phyloP scores from a whole-genome alignment of 2,888 invertebrate genomes.

The Lydus trimaculatus region DNA sequence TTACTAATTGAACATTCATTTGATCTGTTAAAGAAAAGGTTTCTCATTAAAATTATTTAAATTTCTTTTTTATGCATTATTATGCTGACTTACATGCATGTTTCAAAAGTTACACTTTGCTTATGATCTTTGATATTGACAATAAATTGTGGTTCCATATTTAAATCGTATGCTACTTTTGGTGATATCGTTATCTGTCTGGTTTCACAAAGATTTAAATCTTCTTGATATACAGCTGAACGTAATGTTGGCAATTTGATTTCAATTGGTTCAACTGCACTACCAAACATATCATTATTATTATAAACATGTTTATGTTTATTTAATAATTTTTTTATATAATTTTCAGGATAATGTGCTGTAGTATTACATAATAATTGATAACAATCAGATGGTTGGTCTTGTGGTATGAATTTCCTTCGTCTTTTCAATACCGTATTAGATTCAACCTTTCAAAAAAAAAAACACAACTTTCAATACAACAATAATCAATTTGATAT shows the following conservation, averaged over 20 bases:
- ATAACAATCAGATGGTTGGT: slow-evolving; percentile 8
- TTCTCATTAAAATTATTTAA: neutral
- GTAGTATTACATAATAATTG: slow-evolving; percentile 12
- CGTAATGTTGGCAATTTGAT: neutral
- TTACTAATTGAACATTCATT: slow-evolving; percentile 26
- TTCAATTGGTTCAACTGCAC: slow-evolving; percentile 9
- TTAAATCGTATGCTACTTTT: slow-evolving; percentile 29
- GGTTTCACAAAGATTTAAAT: slow-evolving; percentile 29
- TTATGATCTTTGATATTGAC: slow-evolving; percentile 31
- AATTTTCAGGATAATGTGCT: neutral
- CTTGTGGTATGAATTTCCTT: slow-evolving; percentile 11
- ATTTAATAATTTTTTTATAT: slow-evolving; percentile 2
- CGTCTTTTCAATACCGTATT: neutral
- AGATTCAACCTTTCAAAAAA: neutral
- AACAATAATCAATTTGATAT: neutral
- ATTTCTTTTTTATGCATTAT: neutral
- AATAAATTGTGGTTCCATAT: slow-evolving; percentile 29
- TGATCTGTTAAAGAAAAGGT: slow-evolving; percentile 1
- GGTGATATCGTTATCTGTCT: slow-evolving; percentile 27
- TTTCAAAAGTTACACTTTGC: slow-evolving; percentile 34
- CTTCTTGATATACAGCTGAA: slow-evolving; percentile 12
- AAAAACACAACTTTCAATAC: no score
- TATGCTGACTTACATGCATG: slow-evolving; percentile 40
- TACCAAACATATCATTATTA: slow-evolving; percentile 8
- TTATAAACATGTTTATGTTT: slow-evolving; percentile 6